These are phyloP conservation scores for Upupa epops DNA, from an alignment of 2,113 vertebrate genomes.

Conservation along the genomic window DNA sequence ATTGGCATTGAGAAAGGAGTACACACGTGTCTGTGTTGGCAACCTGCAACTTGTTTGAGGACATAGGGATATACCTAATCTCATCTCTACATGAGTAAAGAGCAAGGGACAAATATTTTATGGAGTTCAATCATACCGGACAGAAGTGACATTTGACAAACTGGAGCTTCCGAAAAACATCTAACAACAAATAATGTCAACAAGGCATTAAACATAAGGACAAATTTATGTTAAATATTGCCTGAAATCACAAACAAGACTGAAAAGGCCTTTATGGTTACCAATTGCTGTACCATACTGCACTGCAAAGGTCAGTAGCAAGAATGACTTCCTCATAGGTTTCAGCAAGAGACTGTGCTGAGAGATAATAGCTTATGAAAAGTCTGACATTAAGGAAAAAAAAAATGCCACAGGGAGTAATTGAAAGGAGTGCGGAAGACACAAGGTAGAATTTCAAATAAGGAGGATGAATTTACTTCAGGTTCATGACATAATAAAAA, in stretches of 20 bases:
- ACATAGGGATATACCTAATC: neutral
- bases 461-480: neutral
- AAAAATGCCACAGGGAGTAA: neutral
- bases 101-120: slow-evolving; percentile 7
- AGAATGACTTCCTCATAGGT: neutral
- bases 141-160: neutral
- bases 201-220: neutral
- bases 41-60: neutral
- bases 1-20: neutral
- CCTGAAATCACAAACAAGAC: neutral
- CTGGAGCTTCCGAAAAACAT: neutral
- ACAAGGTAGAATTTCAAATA: neutral
- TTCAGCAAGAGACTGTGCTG: neutral
- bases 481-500: neutral
- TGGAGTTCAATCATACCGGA: neutral
- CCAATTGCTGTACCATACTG: rapidly evolving
- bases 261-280: neutral
- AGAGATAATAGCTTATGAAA: neutral
- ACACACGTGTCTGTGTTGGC: neutral
- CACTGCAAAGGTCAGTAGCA: neutral
- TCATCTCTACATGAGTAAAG: neutral
- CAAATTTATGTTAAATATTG: neutral
- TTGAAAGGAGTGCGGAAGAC: neutral
- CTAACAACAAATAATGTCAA: neutral
- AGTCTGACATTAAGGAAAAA: neutral